A percentile compares a stretch with the other conserved stretches of the same genome.
Conservation (phyloP, 1,140 invertebrate species). For the Teleogryllus occipitalis region DNA sequence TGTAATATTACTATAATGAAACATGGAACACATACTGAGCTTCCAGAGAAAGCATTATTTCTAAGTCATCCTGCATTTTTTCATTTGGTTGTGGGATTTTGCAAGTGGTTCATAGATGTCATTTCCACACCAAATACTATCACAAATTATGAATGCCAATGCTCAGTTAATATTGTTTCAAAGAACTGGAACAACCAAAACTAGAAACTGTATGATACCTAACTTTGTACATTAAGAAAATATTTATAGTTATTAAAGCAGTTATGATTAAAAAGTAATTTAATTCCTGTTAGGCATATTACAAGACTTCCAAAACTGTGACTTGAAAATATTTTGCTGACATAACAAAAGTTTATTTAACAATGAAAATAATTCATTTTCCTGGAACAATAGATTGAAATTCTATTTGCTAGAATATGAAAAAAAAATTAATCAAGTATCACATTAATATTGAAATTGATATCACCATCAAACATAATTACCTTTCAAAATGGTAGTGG, state of each 20-base stretch:
- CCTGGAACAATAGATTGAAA: too few relatives aligned
- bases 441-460: too few relatives aligned
- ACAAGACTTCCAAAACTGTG: background rate
- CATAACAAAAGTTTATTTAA: too few relatives aligned
- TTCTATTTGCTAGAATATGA: too few relatives aligned
- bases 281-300: background rate
- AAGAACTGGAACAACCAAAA: too few relatives aligned
- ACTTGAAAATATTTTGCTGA: too few relatives aligned
- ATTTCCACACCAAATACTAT: background rate
- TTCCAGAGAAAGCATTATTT: background rate
- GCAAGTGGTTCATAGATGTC: background rate
- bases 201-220: background rate
- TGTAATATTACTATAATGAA: background rate
- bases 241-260: conserved; percentile 1
- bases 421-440: too few relatives aligned
- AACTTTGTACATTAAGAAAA: background rate
- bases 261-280: background rate
- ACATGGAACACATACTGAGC: background rate
- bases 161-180: background rate
- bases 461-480: too few relatives aligned
- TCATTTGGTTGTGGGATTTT: background rate
- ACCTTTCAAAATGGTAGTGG: too few relatives aligned
- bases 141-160: background rate
- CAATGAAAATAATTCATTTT: too few relatives aligned
- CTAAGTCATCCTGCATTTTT: background rate